phyloP scores from a whole-genome alignment of 2,888 invertebrate species.

The Luffia ferchaultella region DNA sequence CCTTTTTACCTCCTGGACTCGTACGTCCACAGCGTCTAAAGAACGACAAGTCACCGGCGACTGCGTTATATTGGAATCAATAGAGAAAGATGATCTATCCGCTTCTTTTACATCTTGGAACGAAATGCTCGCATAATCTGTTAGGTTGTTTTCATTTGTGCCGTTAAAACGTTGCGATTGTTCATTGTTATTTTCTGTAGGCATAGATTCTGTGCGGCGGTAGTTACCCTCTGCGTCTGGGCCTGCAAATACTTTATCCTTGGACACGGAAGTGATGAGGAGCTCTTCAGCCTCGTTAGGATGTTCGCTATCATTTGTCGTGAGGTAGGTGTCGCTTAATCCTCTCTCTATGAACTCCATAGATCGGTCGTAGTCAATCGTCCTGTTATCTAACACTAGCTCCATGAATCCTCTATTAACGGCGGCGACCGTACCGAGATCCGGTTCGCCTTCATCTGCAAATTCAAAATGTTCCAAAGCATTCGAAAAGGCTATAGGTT shows the following conservation, averaged over 20 bases:
- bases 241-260: too few relatives aligned
- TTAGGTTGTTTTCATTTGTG: neutral
- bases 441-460: conserved; percentile 87
- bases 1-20: conserved; percentile 79
- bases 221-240: too few relatives aligned
- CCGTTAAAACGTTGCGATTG: neutral
- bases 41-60: neutral
- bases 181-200: neutral
- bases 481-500: conserved; percentile 44
- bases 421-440: conserved; percentile 71
- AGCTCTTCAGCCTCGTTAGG: neutral
- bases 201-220: neutral
- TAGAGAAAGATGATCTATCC: too few relatives aligned
- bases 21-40: conserved; percentile 21
- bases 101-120: neutral
- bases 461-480: conserved; percentile 84
- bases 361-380: conserved; percentile 45
- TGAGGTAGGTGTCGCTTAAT: conserved; percentile 42
- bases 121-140: neutral
- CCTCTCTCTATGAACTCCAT: conserved; percentile 66
- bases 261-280: neutral
- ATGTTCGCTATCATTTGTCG: neutral
- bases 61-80: too few relatives aligned
- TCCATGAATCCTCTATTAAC: conserved; percentile 50
- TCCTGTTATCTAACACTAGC: conserved; percentile 50